Evolutionary conservation across 1,140 invertebrate species (phyloP).

Genomic region (Rhyzopertha dominica): DNA sequence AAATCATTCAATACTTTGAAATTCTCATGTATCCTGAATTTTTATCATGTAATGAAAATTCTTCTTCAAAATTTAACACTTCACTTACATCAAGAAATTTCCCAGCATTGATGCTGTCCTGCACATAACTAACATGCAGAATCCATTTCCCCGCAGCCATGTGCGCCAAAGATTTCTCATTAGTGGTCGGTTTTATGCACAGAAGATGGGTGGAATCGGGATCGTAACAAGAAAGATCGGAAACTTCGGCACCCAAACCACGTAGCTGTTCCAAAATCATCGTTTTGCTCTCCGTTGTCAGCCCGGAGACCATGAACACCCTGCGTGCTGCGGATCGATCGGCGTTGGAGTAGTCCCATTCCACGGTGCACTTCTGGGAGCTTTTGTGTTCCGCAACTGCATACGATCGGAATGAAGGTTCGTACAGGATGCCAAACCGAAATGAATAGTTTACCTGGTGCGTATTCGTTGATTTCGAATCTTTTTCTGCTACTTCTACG

Average conservation of each 20-base stretch:
- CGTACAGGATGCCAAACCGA: no score
- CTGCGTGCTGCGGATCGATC: constrained; percentile 7
- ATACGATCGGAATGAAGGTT: constrained; percentile 13
- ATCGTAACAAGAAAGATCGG: constrained; percentile 59
- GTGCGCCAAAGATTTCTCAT: constrained; percentile 79
- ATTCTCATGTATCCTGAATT: no score
- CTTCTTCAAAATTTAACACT: no score
- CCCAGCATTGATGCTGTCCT: constrained; percentile 57
- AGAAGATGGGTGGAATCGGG: constrained; percentile 70
- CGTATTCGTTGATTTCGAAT: no score
- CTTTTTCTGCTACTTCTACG: constrained; percentile 20
- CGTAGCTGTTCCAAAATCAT: constrained; percentile 24
- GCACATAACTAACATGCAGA: constrained; percentile 70
- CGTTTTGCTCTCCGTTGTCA: constrained; percentile 18
- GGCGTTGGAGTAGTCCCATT: constrained; percentile 48
- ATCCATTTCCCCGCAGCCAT: constrained; percentile 86
- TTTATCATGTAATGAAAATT: no score
- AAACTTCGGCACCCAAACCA: constrained; percentile 63
- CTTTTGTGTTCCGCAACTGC: constrained; percentile 34
- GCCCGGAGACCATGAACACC: constrained; percentile 39
- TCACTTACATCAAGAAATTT: constrained; percentile 62
- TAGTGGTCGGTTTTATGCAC: constrained; percentile 65
- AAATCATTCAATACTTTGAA: no score
- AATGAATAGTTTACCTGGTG: no score
- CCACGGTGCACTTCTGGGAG: constrained; percentile 50